Evolutionary conservation across 23 tunicate species (phyloP).

Genomic region (Ascidia mentula): DNA sequence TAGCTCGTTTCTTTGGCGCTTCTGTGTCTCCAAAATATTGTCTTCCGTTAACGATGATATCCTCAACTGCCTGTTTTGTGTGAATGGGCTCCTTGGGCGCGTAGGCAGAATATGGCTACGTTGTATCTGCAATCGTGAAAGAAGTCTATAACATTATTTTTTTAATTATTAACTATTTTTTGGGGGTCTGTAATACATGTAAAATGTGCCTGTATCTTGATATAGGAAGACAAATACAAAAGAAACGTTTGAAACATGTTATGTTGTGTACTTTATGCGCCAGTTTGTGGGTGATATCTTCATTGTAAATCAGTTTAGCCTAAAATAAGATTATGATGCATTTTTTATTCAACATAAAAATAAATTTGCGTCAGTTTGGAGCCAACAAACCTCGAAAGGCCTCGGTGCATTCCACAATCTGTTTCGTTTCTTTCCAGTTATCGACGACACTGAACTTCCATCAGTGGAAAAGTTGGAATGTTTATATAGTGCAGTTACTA

Average conservation of each 20-base stretch:
- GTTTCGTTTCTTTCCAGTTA: conserved; percentile 39
- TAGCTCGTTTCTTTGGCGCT: conserved; percentile 49
- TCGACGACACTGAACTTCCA: conserved; percentile 29
- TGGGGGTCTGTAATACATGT: too few relatives aligned
- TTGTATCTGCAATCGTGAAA: conserved; percentile 38
- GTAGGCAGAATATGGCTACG: conserved; percentile 36
- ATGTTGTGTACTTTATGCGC: too few relatives aligned
- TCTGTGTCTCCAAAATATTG: conserved; percentile 58
- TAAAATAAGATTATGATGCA: too few relatives aligned
- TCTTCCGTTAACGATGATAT: conserved; percentile 70
- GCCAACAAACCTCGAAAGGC: conserved; percentile 90
- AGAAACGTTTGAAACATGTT: too few relatives aligned
- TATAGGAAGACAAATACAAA: too few relatives aligned
- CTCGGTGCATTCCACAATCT: conserved; percentile 71
- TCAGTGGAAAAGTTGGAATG: background rate
- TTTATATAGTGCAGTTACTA: background rate
- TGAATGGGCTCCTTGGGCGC: conserved; percentile 56
- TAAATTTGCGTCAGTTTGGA: too few relatives aligned
- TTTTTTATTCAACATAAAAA: too few relatives aligned
- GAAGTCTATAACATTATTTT: too few relatives aligned
- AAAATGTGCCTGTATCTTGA: too few relatives aligned
- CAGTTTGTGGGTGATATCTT: too few relatives aligned
- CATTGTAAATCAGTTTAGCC: too few relatives aligned
- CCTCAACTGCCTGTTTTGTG: conserved; percentile 36
- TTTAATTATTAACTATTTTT: too few relatives aligned